Percentiles rank a stretch among this genome's conserved stretches.
These are phyloP conservation scores for Bellardia pandia DNA, from an alignment of 2,888 invertebrate genomes.

Conservation along the genomic window DNA sequence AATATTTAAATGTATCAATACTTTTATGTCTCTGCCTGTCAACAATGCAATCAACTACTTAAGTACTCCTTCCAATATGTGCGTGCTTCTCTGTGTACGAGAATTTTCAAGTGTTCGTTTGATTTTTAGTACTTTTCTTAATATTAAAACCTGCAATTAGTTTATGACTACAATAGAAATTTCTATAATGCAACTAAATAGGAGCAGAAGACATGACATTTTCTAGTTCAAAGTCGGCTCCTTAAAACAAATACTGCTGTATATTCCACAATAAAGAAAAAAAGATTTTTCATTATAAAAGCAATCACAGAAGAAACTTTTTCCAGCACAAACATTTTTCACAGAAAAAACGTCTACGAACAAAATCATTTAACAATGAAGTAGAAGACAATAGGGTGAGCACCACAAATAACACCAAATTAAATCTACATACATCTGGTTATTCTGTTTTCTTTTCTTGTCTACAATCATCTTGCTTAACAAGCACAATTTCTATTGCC, in stretches of 20 bases:
- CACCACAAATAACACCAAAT: background rate
- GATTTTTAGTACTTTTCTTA: background rate
- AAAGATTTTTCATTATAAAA: too few relatives aligned
- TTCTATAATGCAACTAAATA: too few relatives aligned
- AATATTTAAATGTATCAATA: background rate
- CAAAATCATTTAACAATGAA: too few relatives aligned
- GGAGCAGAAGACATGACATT: background rate
- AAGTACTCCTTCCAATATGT: background rate
- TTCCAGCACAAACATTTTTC: too few relatives aligned
- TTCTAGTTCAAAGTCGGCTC: background rate
- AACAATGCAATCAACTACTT: background rate
- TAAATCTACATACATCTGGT: conserved; percentile 1
- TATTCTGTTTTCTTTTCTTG: background rate
- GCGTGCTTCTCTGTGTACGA: background rate
- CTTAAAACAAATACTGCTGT: too few relatives aligned
- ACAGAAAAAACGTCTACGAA: too few relatives aligned
- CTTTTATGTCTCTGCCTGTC: background rate
- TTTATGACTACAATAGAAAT: conserved; percentile 12
- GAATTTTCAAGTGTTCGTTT: background rate
- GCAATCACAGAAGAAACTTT: too few relatives aligned
- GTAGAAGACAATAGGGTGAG: background rate
- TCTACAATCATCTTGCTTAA: background rate
- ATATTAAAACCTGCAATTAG: conserved; percentile 15
- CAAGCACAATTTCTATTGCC: background rate
- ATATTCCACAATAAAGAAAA: too few relatives aligned